These are phyloP conservation scores for Stegophylla sp. DNA, from an alignment of 2,888 invertebrate genomes.

Conservation along the genomic window DNA sequence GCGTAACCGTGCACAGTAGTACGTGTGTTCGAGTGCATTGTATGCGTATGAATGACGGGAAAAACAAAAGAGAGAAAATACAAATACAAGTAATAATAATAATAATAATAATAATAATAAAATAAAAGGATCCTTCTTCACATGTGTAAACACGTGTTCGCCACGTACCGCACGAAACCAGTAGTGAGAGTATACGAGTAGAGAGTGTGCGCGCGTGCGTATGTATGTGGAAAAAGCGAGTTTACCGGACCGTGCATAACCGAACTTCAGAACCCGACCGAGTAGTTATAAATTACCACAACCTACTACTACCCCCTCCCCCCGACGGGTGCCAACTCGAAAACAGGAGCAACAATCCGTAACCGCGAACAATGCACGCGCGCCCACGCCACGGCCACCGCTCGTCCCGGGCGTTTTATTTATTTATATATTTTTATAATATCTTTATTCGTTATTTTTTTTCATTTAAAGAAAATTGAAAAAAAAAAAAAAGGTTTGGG, in stretches of 20 bases:
- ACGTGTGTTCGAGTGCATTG: too few relatives aligned
- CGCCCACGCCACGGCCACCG: too few relatives aligned
- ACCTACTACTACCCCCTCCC: conserved; percentile 1
- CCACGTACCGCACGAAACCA: too few relatives aligned
- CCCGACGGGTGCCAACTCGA: conserved; percentile 29
- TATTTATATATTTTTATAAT: neutral
- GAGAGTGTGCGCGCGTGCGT: neutral
- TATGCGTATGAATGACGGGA: too few relatives aligned
- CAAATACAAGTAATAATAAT: too few relatives aligned
- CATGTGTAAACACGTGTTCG: too few relatives aligned
- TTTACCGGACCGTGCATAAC: conserved; percentile 55
- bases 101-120: too few relatives aligned
- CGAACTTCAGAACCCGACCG: conserved; percentile 54
- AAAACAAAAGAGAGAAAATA: too few relatives aligned
- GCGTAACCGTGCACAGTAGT: too few relatives aligned
- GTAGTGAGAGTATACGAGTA: neutral
- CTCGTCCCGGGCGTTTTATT: too few relatives aligned
- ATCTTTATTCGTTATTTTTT: conserved; percentile 2
- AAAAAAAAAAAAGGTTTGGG: neutral
- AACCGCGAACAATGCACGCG: conserved; percentile 38
- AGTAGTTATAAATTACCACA: conserved; percentile 51
- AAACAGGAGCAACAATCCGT: conserved; percentile 53
- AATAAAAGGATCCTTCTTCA: too few relatives aligned
- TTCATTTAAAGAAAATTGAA: too few relatives aligned
- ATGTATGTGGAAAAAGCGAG: conserved; percentile 37